Evolutionary conservation across 2,888 invertebrate genomes (phyloP), one percentile per base, ranked within the genome.

Genomic region (Portevinia maculata): DNA sequence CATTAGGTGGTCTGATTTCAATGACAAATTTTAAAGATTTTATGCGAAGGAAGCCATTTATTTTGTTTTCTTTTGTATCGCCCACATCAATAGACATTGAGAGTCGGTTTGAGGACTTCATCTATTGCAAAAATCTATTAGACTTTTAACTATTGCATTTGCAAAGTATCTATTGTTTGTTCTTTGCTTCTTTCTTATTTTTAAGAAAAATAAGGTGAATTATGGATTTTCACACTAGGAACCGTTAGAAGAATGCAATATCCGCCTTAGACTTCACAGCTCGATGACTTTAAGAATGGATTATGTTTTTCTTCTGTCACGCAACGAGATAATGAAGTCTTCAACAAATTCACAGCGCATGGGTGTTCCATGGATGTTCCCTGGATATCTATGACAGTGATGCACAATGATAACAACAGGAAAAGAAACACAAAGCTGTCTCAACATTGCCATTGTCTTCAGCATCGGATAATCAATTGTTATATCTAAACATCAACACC

Each of bases 241-340:
- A 57, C 37, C 75, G 34, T 55, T 48, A 62, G 24, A 62, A 50
- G 39, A 79, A 74, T 79, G 30, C 69, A 57, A 79, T 75, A 79
- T 79, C 75, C 69, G 37, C 30, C 69, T 64, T 34, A 81, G 69
- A 76, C 76, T 65, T 81, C 19, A 81, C 81, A 76, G 70, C 53
- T 76, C 81, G 64, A 70, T 81, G 81, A 81, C 64, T 76, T 28
- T 81, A 81, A 81, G 76, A 81, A 70, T 70, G 70, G 81, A 76
- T 81, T 65, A 76, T 76, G 76, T 50, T 28, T 76, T 65, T 64
- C 64, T 70, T 37, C 41, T 70, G 76, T 76, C 70, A 64, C 59
- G 21, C 69, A 30, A 70, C 17, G 37, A 59, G 62, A 81, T 76
- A 76, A 81, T 81, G 59, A 59, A 81, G 81, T 76, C 76, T 70